A percentile compares a stretch with the other conserved stretches of the same genome.
These are phyloP conservation scores for Chalcis sispes DNA, from an alignment of 2,888 invertebrate genomes.

Conservation along the genomic window DNA sequence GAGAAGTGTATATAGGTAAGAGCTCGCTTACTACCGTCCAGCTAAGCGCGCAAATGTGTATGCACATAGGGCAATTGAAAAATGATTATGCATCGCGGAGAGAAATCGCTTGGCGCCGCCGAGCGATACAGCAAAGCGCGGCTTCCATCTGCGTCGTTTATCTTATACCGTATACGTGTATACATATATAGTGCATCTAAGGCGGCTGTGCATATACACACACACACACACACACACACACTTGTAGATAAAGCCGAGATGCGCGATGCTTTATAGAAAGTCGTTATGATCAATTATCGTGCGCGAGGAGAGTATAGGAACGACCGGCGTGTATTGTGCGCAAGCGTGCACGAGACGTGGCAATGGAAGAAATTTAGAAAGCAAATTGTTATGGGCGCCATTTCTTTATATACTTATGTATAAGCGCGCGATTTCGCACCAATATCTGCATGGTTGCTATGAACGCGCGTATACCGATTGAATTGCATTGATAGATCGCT, in stretches of 20 bases:
- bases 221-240: too few species aligned
- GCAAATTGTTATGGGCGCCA: constrained; percentile 35
- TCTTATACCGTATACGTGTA: constrained; percentile 10
- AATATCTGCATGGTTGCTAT: not conserved
- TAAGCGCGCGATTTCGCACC: not conserved
- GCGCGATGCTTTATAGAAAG: constrained; percentile 41
- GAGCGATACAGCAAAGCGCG: constrained; percentile 1
- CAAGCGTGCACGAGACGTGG: not conserved
- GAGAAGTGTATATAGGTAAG: too few species aligned
- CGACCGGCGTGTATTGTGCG: too few species aligned
- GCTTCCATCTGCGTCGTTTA: constrained; percentile 45
- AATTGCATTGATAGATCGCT: not conserved
- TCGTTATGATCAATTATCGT: constrained; percentile 52
- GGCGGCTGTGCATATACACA: constrained; percentile 35
- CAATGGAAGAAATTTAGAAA: constrained; percentile 40
- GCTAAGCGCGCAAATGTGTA: too few species aligned
- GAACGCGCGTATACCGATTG: not conserved
- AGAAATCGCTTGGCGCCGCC: constrained; percentile 42
- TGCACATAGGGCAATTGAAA: constrained; percentile 31
- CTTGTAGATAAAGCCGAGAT: constrained; percentile 21
- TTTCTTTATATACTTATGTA: not conserved
- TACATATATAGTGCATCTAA: constrained; percentile 21
- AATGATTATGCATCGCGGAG: constrained; percentile 44
- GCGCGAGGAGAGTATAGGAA: not conserved
- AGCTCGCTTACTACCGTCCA: too few species aligned